Evolutionary conservation across 2,797 vertebrate genomes (phyloP).

Genomic region (Aphelocoma californica): DNA sequence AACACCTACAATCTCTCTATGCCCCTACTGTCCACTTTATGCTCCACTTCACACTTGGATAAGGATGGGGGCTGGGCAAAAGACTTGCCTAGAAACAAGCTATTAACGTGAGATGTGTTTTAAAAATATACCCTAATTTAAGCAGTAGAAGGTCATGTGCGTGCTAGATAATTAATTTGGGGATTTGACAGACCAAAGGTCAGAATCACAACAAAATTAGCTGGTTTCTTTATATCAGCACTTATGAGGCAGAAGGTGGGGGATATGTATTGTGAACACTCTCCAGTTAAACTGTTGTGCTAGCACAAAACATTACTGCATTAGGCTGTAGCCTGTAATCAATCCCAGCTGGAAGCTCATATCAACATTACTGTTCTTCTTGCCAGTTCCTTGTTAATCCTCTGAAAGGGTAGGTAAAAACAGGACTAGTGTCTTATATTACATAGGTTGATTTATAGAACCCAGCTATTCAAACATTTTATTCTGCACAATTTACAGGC

Average conservation of each 20-base stretch:
- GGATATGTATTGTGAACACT: constrained; percentile 18
- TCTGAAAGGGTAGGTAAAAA: constrained; percentile 64
- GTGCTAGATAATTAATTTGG: constrained; percentile 17
- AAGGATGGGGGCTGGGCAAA: background rate
- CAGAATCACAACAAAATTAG: constrained; percentile 50
- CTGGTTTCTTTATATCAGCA: background rate
- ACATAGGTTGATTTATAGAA: constrained; percentile 59
- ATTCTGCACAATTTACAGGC: background rate
- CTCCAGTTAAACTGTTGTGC: constrained; percentile 43
- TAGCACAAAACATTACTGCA: constrained; percentile 28
- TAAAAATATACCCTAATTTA: background rate
- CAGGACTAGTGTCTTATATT: constrained; percentile 48
- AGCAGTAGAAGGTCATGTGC: background rate
- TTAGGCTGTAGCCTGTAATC: constrained; percentile 54
- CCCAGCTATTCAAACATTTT: constrained; percentile 65
- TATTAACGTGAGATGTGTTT: background rate
- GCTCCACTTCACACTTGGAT: background rate
- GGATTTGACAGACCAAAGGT: constrained; percentile 46
- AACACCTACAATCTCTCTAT: background rate
- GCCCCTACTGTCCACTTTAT: background rate
- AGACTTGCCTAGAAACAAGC: background rate
- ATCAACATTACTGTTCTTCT: constrained; percentile 52
- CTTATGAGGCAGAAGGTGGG: constrained; percentile 23
- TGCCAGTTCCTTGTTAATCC: constrained; percentile 64
- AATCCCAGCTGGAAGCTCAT: constrained; percentile 45